Conservation (phyloP, 2,888 invertebrate species). For the Melinopterus prodromus region DNA sequence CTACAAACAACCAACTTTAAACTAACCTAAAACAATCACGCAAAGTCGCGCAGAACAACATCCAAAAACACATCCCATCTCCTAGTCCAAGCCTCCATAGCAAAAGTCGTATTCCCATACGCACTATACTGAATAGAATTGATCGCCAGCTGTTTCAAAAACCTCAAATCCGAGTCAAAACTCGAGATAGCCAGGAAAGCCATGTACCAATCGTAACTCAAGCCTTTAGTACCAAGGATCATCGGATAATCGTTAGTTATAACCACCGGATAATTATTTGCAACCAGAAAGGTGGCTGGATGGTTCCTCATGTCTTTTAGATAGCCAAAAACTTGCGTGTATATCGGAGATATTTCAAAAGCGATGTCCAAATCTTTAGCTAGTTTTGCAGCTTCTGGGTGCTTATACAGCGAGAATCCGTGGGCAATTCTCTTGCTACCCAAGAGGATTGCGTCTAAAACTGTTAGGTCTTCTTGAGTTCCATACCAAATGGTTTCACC, state of each 20-base stretch:
- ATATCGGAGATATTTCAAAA: conserved; percentile 80
- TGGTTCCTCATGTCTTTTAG: conserved; percentile 80
- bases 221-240: conserved; percentile 72
- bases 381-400: conserved; percentile 70
- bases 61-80: conserved; percentile 61
- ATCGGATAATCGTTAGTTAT: conserved; percentile 73
- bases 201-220: conserved; percentile 77
- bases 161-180: conserved; percentile 68
- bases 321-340: conserved; percentile 75
- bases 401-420: conserved; percentile 77
- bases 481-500: conserved; percentile 84
- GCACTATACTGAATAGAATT: conserved; percentile 75
- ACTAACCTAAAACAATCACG: conserved; percentile 64
- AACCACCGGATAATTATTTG: conserved; percentile 72
- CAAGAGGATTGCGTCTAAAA: conserved; percentile 78
- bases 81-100: conserved; percentile 62
- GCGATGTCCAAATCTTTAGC: conserved; percentile 69
- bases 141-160: conserved; percentile 72
- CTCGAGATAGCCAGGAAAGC: conserved; percentile 77
- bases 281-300: conserved; percentile 70
- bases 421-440: conserved; percentile 81
- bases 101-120: conserved; percentile 62
- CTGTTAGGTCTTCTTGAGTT: conserved; percentile 71
- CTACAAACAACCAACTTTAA: conserved; percentile 57
- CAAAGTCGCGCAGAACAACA: not conserved